Conservation (phyloP, 1,140 invertebrate genomes). For the Apolygus lucorum region DNA sequence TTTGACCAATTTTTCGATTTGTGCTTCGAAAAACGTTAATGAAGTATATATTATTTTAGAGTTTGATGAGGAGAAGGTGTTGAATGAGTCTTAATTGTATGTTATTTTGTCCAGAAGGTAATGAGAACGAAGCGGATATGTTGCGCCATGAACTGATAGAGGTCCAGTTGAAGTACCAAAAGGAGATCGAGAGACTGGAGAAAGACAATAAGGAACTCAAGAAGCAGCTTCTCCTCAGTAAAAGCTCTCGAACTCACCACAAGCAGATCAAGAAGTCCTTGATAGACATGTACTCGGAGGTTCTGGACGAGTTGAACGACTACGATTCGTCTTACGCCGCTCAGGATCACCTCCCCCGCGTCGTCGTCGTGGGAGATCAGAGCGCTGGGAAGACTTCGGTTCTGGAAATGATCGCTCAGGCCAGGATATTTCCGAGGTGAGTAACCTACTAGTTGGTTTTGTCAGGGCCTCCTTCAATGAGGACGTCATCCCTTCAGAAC, state of each 20-base stretch:
- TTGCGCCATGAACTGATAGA: constrained; percentile 87
- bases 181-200: constrained; percentile 87
- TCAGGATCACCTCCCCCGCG: constrained; percentile 91
- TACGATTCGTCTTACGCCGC: constrained; percentile 87
- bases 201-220: constrained; percentile 94
- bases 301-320: constrained; percentile 90
- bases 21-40: no score
- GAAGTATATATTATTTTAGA: no score
- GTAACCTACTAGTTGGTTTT: no score
- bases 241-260: constrained; percentile 8
- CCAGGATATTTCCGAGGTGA: constrained; percentile 84
- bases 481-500: no score
- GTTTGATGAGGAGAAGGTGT: no score
- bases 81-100: no score
- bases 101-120: neutral
- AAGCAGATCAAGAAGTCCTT: constrained; percentile 58
- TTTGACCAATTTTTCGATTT: no score
- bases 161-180: constrained; percentile 87
- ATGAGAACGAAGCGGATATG: constrained; percentile 43
- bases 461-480: no score
- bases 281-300: constrained; percentile 99
- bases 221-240: constrained; percentile 67
- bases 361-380: constrained; percentile 99
- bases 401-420: constrained; percentile 96
- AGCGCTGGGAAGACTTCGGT: constrained; percentile 98